A percentile compares a stretch with the other conserved stretches of the same genome.
Conservation (phyloP, 2,888 invertebrate genomes). For the Tetranychus piercei region DNA sequence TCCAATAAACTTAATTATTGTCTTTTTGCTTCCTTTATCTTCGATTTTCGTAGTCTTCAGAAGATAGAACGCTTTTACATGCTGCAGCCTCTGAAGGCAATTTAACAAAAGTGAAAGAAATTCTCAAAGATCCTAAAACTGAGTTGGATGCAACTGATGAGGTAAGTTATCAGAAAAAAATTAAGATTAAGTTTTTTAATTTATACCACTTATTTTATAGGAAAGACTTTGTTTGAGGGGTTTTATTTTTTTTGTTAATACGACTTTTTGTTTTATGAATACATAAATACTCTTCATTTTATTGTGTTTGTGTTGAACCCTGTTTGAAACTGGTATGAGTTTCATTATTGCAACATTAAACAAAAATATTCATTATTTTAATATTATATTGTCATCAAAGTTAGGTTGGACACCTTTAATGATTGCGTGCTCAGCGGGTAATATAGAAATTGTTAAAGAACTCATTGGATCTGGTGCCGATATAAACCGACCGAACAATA, state of each 20-base stretch:
- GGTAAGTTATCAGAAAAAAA: not conserved
- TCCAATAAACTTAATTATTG: not conserved
- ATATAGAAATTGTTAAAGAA: slow-evolving; percentile 45
- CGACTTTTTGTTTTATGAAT: too few relatives aligned
- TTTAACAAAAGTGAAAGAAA: not conserved
- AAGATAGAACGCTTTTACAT: slow-evolving; percentile 3
- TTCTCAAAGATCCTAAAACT: not conserved
- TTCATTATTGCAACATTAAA: not conserved
- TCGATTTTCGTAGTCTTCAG: not conserved
- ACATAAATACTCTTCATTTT: too few relatives aligned
- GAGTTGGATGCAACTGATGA: slow-evolving; percentile 11
- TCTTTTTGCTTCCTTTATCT: not conserved
- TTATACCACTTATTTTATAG: too few relatives aligned
- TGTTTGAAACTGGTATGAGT: too few relatives aligned
- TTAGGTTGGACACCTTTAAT: slow-evolving; percentile 52
- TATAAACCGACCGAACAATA: slow-evolving; percentile 49
- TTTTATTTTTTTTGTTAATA: too few relatives aligned
- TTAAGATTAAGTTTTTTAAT: too few relatives aligned
- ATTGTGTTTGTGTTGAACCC: not conserved
- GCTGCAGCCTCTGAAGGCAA: not conserved
- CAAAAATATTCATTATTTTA: slow-evolving; percentile 8
- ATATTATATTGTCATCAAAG: slow-evolving; percentile 13
- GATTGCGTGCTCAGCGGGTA: slow-evolving; percentile 58
- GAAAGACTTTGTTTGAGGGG: too few relatives aligned
- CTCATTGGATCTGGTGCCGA: slow-evolving; percentile 50